Percentiles rank a stretch among this genome's conserved stretches.
These are phyloP conservation scores for Eupithecia subfuscata DNA, from an alignment of 2,888 invertebrate species.

Conservation along the genomic window DNA sequence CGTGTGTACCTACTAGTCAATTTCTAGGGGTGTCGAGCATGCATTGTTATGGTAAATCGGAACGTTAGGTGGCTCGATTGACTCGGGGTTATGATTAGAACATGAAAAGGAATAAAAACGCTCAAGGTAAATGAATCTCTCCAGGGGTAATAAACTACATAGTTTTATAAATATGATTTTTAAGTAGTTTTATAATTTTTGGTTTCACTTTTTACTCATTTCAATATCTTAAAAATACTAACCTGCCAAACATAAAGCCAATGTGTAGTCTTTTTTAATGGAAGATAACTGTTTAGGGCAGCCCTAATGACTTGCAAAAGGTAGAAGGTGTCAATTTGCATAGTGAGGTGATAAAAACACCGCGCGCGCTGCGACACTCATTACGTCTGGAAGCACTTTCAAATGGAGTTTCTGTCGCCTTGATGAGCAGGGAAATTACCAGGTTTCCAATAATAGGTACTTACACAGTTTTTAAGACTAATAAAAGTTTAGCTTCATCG, in stretches of 20 bases:
- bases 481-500: not conserved
- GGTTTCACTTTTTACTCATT: not conserved
- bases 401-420: constrained; percentile 4
- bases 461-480: not conserved
- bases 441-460: not conserved
- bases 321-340: constrained; percentile 60
- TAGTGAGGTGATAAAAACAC: constrained; percentile 54
- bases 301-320: constrained; percentile 45
- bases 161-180: too few relatives aligned
- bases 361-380: constrained; percentile 42
- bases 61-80: constrained; percentile 29
- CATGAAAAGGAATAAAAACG: constrained; percentile 14
- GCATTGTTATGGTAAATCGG: constrained; percentile 52
- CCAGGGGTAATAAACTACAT: not conserved
- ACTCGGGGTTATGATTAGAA: not conserved
- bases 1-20: constrained; percentile 40
- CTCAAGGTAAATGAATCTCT: not conserved
- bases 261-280: not conserved
- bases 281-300: constrained; percentile 20
- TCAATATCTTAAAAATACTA: not conserved
- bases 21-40: constrained; percentile 54
- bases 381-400: constrained; percentile 36
- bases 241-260: not conserved
- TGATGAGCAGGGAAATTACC: constrained; percentile 22
- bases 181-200: too few relatives aligned